A percentile compares a stretch with the other conserved stretches of the same genome.
Conservation (phyloP, 2,888 invertebrate genomes). For the Nowickia ferox region DNA sequence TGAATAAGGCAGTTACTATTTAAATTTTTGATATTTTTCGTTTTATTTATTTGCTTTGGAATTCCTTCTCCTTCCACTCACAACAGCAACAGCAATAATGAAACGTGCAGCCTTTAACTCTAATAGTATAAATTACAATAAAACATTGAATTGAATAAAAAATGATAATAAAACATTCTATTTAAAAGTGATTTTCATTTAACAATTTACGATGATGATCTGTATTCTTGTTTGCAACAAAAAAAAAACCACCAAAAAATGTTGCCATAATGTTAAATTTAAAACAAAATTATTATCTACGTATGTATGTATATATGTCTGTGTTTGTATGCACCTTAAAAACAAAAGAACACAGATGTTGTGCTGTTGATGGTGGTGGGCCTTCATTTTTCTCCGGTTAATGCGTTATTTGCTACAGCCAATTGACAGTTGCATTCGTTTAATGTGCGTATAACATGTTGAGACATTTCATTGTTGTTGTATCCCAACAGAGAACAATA, state of each 20-base stretch:
- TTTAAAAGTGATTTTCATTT: constrained; percentile 70
- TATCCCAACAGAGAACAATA: constrained; percentile 32
- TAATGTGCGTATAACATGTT: constrained; percentile 72
- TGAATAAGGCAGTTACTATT: too few species aligned
- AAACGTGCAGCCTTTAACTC: constrained; percentile 24
- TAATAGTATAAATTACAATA: constrained; percentile 44
- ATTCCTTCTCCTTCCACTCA: constrained; percentile 3
- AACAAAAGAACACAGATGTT: constrained; percentile 26
- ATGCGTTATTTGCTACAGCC: constrained; percentile 79
- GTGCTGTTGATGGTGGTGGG: constrained; percentile 58
- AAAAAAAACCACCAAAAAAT: not conserved
- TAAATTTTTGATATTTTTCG: not conserved
- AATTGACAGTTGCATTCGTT: constrained; percentile 74
- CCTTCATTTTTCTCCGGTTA: constrained; percentile 67
- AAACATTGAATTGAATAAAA: constrained; percentile 58
- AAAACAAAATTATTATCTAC: not conserved
- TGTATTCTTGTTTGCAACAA: constrained; percentile 29
- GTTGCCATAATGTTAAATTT: not conserved
- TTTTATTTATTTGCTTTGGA: not conserved
- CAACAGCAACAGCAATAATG: not conserved
- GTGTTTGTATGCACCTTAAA: constrained; percentile 43
- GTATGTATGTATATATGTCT: not conserved
- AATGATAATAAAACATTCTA: constrained; percentile 68
- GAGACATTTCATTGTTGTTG: constrained; percentile 67
- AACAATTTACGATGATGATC: constrained; percentile 70